Evolutionary conservation across 2,113 vertebrate genomes (phyloP), one percentile per base, ranked within the genome.

Genomic region (Fregata magnificens): DNA sequence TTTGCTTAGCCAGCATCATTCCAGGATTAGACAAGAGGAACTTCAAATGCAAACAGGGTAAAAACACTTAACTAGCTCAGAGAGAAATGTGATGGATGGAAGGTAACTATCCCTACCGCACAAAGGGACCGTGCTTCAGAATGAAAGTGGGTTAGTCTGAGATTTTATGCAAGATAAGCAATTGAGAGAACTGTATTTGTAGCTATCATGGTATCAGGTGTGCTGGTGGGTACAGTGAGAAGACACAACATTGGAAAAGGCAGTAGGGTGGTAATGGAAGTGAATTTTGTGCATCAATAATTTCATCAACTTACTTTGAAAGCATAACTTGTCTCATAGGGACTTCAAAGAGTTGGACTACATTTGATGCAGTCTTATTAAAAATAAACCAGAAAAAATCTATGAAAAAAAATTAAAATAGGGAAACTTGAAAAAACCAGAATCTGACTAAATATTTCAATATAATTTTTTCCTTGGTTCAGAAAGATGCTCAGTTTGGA

Each of bases 381-480:
- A 24, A 89, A 84, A 7, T 10, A 52, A 76, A 71, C 7, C 11
- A 70, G 21, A 77, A 63, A 36, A 84, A 74, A 61, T 0, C 2
- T n/a, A 49, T 26, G n/a, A n/a, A 28, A 66, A 91, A 65, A 62
- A 50, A 28, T 2, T 28, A 13, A 81, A 59, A 74, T 7, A 45
- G 1, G 1, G 3, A 66, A 94, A 53, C 1, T 21, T 47, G 15
- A 38, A 84, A n/a, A 76, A 49, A 4, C 1, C 1, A 11, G 9
- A 47, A 15, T 52, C 32, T 72, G 22, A 52, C 7, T 81, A 40
- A 38, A 25, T 53, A 32, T 5, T 32, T 63, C 15, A 28, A 15
- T 18, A 11, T 34, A 6, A 34, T 15, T 29, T 42, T n/a, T 22
- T 47, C 16, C 6, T 52, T 61, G 4, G 4, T 71, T 90, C 34